Base-by-base conservation (phyloP, 2,888 invertebrate genomes). In the Sinotaia quadrata region DNA sequence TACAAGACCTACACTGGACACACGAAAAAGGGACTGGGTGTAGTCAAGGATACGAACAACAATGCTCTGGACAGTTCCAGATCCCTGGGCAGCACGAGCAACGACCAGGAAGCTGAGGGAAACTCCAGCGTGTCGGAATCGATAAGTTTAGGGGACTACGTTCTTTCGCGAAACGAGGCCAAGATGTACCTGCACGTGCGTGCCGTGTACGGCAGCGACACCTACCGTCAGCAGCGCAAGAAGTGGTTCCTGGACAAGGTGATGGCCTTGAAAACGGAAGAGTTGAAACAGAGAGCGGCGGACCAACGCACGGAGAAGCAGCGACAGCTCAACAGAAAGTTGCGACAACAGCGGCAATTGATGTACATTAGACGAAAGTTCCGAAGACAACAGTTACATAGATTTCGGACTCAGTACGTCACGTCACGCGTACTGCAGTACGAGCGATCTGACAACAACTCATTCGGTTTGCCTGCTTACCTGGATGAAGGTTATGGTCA, bases 381-480 rank as follows among this genome's bases (percentile, higher is more conserved):
- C 56, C 77, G 81, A 47, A 75, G 79, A 31, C 77, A 79, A 36
- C 78, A 82, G 54, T 75, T 75, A 75, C 72, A 77, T 21, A 75
- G 84, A 10, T 84, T 82, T 72, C 79, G 80, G 66, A 81, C 80
- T 10, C 84, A 84, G 68, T 84, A 84, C 66, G 82, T 84, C 36
- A 84, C 84, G 37, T 75, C 78, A 59, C 76, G 81, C 24, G 77
- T 81, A n/a, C 70, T 84, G 2, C 81, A 81, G 54, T 75, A 82
- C 51, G 82, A 81, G 59, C 73, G 75, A 37, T 75, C 60, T 56
- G 78, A 78, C 59, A 73, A 83, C 1, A 63, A 77, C n/a, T 71
- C 77, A 27, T 83, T 81, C 56, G 84, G 84, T 21, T 70, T 84
- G n/a, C 84, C 84, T 4, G 80, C 79, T 47, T 75, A 77, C 18